Base-by-base conservation (phyloP, 30 jellyfish, hydroid and myxozoan species). In the Aurelia sp. region DNA sequence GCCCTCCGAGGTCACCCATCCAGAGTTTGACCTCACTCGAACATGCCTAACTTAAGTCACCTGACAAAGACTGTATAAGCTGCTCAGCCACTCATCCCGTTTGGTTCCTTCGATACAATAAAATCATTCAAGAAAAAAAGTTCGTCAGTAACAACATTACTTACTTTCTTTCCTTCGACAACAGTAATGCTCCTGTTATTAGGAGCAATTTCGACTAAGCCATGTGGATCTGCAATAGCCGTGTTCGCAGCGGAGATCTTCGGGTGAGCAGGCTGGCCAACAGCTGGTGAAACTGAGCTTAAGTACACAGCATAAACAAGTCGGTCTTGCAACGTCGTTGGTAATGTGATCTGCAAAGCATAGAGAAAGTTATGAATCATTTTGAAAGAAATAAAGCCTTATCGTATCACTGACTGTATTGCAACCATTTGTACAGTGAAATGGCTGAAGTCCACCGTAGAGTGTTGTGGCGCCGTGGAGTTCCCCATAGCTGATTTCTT, bases 181-280 rank as follows among this genome's bases (percentile, higher is more conserved):
- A 89, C 97, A 51, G 92, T 47, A 8, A 86, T 40, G 17, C 74
- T 27, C 64, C 69, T 16, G 21, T 77, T 66, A 35, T 52, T 62
- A 16, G 77, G 81, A 6, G 93, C 75, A 44, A 94, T 81, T 66
- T 85, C 95, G 5, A 94, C 82, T 22, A 94, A 64, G 13, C 99
- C 99, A 85, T 94, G 99, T 13, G 96, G 96, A 40, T 94, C 99
- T 13, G 89, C 87, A 4, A 94, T 80, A 1, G 99, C 79, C 11
- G 76, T 58, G 30, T 22, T 76, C 16, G 89, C 40, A 12, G 75
- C 11, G 9, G 97, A 97, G 11, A 94, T 63, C 73, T 37, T 85
- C 4, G 94, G 91, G 90, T 92, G 71, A 9, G 90, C 97, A 3
- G 77, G 73, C 61, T 78, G 89, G 18, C 87, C 89, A n/a, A 48